These are phyloP conservation scores for Trissoscelio sp. DNA, from an alignment of 2,888 invertebrate species.

Conservation along the genomic window DNA sequence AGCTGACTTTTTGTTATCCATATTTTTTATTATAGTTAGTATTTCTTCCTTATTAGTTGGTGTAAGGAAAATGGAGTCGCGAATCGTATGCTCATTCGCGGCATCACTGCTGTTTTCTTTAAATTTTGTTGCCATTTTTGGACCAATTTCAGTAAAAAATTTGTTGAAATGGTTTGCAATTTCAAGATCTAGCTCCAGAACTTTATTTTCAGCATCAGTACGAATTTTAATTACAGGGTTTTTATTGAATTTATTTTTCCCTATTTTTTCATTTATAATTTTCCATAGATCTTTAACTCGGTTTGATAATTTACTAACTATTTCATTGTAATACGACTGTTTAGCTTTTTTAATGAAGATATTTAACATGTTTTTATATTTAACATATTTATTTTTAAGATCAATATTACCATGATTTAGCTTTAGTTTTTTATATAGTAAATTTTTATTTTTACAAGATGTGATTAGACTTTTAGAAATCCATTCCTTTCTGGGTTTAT, in stretches of 20 bases:
- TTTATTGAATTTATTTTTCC: not conserved
- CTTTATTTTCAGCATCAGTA: not conserved
- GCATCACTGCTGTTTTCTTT: too few relatives aligned
- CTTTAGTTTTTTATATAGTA: constrained; percentile 14
- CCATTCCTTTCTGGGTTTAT: constrained; percentile 18
- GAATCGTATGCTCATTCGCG: not conserved
- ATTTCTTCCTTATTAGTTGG: constrained; percentile 11
- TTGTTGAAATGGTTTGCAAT: constrained; percentile 15
- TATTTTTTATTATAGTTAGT: not conserved
- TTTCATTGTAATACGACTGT: not conserved
- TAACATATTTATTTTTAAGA: constrained; percentile 6
- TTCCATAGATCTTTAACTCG: not conserved
- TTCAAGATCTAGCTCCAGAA: not conserved
- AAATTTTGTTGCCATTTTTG: not conserved
- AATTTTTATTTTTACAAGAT: constrained; percentile 6
- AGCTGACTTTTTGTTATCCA: constrained; percentile 1
- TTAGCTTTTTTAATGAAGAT: not conserved
- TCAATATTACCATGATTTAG: not conserved
- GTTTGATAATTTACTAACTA: not conserved
- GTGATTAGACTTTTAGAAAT: constrained; percentile 4
- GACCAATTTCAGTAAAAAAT: constrained; percentile 22
- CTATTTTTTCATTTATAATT: constrained; percentile 2
- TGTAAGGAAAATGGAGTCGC: constrained; percentile 2
- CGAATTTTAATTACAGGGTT: not conserved
- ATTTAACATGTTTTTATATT: not conserved